Conservation (phyloP, 2,797 vertebrate species). For the Spinibarbus caldwelli region DNA sequence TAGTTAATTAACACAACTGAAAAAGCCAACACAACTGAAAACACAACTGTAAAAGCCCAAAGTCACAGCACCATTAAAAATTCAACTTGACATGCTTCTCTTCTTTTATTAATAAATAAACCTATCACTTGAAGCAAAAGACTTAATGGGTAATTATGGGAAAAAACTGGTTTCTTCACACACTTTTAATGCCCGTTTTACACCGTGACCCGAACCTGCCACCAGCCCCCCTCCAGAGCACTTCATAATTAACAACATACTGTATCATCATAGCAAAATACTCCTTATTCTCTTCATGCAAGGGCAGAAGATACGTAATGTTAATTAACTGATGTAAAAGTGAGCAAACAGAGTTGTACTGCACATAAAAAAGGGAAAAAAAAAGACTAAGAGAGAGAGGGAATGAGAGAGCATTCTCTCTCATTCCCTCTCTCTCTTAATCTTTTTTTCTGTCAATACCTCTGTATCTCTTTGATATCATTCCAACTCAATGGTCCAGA, state of each 20-base stretch:
- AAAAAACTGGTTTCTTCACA: slow-evolving; percentile 72
- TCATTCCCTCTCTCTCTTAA: neutral
- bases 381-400: no score
- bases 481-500: neutral
- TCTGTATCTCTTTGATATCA: neutral
- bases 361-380: no score
- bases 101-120: slow-evolving; percentile 70
- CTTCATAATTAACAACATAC: slow-evolving; percentile 74
- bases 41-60: neutral
- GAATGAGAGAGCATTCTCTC: no score
- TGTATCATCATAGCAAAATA: slow-evolving; percentile 74
- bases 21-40: neutral
- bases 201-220: slow-evolving; percentile 45
- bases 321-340: slow-evolving; percentile 74
- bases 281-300: slow-evolving; percentile 65
- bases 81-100: slow-evolving; percentile 55
- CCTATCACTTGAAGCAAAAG: slow-evolving; percentile 67
- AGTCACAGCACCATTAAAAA: neutral
- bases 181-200: slow-evolving; percentile 66
- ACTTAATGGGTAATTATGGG: slow-evolving; percentile 75
- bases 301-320: neutral
- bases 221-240: slow-evolving; percentile 57
- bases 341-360: slow-evolving; percentile 1
- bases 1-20: neutral
- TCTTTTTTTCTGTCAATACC: neutral